phyloP scores from a whole-genome alignment of 2,797 vertebrate species.

The Sciurus carolinensis region DNA sequence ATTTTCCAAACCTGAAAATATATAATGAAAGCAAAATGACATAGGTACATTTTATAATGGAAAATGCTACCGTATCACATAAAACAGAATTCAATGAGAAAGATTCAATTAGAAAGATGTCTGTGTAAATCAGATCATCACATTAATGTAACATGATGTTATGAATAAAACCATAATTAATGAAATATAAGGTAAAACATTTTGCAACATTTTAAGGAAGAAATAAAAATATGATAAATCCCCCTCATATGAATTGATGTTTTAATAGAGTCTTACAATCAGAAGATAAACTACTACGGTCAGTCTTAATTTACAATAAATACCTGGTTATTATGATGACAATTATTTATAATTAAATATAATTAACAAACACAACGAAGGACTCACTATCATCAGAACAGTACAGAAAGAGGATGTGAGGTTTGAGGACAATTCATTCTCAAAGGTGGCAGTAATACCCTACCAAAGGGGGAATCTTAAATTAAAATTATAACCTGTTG shows the following conservation, averaged over 20 bases:
- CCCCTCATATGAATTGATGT: not conserved
- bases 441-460: not conserved
- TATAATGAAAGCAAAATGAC: not conserved
- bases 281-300: not conserved
- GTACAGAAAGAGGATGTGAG: not conserved
- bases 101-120: not conserved
- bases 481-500: not conserved
- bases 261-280: not conserved
- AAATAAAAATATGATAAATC: not conserved
- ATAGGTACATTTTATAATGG: not conserved
- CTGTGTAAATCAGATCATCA: not conserved
- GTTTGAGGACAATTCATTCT: not conserved
- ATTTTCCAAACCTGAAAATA: too few species aligned
- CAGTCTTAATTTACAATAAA: not conserved
- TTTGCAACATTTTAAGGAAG: not conserved
- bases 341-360: not conserved
- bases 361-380: not conserved
- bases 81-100: too few species aligned
- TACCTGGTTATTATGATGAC: not conserved
- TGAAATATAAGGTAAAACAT: not conserved
- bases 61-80: not conserved
- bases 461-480: not conserved
- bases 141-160: not conserved
- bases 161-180: too few species aligned
- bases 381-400: not conserved